Percentiles rank a stretch among this genome's conserved stretches.
phyloP scores from a whole-genome alignment of 2,888 invertebrate species.

The Spialia ferax region DNA sequence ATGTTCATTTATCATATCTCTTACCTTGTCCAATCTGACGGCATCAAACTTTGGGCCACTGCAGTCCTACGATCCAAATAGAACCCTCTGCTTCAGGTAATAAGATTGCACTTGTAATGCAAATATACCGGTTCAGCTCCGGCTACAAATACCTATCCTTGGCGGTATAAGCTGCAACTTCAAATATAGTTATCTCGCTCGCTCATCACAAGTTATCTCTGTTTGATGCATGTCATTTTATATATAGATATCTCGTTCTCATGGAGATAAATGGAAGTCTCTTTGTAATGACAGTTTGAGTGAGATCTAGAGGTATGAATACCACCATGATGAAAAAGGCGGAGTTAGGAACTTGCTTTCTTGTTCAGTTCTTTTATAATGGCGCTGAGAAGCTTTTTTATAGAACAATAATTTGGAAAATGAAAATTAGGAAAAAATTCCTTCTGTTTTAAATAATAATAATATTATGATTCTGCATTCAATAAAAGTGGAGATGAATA shows the following conservation, averaged over 20 bases:
- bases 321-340: slow-evolving; percentile 85
- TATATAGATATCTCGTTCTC: slow-evolving; percentile 83
- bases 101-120: slow-evolving; percentile 83
- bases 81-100: slow-evolving; percentile 61
- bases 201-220: slow-evolving; percentile 70
- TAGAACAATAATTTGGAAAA: slow-evolving; percentile 6
- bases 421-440: neutral
- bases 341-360: slow-evolving; percentile 59
- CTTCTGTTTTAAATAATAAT: no score
- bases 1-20: slow-evolving; percentile 55
- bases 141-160: slow-evolving; percentile 69
- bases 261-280: slow-evolving; percentile 79
- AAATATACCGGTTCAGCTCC: slow-evolving; percentile 60
- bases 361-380: slow-evolving; percentile 24
- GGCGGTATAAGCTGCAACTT: slow-evolving; percentile 69
- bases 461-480: no score
- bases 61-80: slow-evolving; percentile 64
- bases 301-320: slow-evolving; percentile 64
- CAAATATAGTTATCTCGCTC: slow-evolving; percentile 77
- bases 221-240: slow-evolving; percentile 75
- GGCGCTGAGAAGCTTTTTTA: slow-evolving; percentile 9
- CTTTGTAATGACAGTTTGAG: slow-evolving; percentile 66
- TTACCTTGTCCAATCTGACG: slow-evolving; percentile 61
- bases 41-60: slow-evolving; percentile 58
- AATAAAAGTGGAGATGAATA: no score